Evolutionary conservation across 2,113 vertebrate species (phyloP).

Genomic region (Myiozetetes cayanensis): DNA sequence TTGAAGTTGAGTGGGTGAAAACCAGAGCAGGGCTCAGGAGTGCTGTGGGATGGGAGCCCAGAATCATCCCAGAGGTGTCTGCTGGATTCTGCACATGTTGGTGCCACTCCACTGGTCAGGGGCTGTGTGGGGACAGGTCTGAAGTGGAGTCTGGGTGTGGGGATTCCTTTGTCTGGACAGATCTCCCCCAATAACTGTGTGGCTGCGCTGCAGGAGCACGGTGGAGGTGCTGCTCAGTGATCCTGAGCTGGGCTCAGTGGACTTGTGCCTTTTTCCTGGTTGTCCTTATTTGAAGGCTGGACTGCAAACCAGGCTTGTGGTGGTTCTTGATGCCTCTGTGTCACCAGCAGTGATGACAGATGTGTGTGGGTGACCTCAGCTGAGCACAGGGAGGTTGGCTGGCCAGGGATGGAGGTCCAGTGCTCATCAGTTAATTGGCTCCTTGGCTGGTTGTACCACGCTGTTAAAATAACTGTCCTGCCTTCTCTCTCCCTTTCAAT

Average conservation of each 20-base stretch:
- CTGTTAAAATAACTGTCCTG: background rate
- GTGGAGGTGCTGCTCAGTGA: accelerated
- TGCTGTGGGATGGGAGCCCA: background rate
- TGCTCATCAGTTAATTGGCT: background rate
- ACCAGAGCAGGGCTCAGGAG: background rate
- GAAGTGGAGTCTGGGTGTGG: background rate
- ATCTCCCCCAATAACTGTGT: background rate
- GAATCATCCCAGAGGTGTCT: background rate
- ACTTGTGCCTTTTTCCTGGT: background rate
- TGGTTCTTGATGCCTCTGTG: accelerated
- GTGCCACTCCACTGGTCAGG: accelerated
- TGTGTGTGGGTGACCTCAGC: background rate
- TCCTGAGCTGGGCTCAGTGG: background rate
- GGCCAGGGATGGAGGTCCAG: background rate
- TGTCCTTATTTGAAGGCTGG: background rate
- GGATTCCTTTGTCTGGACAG: background rate
- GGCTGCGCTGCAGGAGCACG: background rate
- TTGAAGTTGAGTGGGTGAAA: background rate
- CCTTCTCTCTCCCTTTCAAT: background rate
- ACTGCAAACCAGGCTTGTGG: background rate
- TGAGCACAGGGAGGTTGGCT: background rate
- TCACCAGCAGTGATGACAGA: accelerated
- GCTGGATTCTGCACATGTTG: background rate
- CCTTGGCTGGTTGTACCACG: background rate
- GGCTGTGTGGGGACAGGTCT: background rate